Conservation (phyloP, 2,888 invertebrate species). For the Stictocephala bisonia region DNA sequence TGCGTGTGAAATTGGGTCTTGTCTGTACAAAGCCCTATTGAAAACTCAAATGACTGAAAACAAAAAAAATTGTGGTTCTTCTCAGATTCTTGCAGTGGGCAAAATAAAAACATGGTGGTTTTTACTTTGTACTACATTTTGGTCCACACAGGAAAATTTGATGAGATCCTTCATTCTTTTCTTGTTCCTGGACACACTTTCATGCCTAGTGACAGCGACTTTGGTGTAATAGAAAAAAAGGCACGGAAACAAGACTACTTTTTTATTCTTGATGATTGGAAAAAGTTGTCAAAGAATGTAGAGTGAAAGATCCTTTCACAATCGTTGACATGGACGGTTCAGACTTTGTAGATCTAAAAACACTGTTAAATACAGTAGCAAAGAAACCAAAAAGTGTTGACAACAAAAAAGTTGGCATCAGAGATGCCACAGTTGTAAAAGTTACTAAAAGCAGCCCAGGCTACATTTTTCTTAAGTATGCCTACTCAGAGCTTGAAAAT, state of each 20-base stretch:
- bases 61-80: slow-evolving; percentile 32
- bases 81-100: slow-evolving; percentile 28
- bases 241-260: slow-evolving; percentile 10
- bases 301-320: slow-evolving; percentile 19
- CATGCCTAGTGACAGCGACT: slow-evolving; percentile 31
- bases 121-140: slow-evolving; percentile 36
- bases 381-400: slow-evolving; percentile 22
- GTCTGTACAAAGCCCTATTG: slow-evolving; percentile 26
- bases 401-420: slow-evolving; percentile 19
- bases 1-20: slow-evolving; percentile 38
- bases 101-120: slow-evolving; percentile 30
- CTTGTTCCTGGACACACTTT: slow-evolving; percentile 42
- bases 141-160: slow-evolving; percentile 33
- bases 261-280: slow-evolving; percentile 28
- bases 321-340: slow-evolving; percentile 33
- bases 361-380: slow-evolving; percentile 12
- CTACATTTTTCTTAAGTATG: slow-evolving; percentile 28
- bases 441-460: slow-evolving; percentile 4
- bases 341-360: slow-evolving; percentile 37
- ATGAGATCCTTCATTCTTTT: slow-evolving; percentile 32
- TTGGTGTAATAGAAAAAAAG: slow-evolving; percentile 23
- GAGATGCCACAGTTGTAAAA: slow-evolving; percentile 12
- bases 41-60: slow-evolving; percentile 7
- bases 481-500: slow-evolving; percentile 12
- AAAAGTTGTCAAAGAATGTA: background rate